Evolutionary conservation across 2,113 vertebrate genomes (phyloP).

Genomic region (Rhodinocichla rosea): DNA sequence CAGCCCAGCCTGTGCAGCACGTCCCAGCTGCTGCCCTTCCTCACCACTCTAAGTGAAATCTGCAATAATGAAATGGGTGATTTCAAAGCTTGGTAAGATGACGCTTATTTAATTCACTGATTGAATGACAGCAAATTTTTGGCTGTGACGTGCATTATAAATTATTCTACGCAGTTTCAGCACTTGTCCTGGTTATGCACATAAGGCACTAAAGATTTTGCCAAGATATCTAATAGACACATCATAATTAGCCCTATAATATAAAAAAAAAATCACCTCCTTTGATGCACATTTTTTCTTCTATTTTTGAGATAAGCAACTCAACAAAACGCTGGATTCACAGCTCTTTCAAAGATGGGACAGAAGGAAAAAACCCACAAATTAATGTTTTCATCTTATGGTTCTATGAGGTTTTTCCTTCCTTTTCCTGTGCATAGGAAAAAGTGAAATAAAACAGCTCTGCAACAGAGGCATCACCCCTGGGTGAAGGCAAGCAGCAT

Average conservation of each 20-base stretch:
- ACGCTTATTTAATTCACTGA: not conserved
- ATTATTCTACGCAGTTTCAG: not conserved
- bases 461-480: not conserved
- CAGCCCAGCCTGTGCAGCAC: not conserved
- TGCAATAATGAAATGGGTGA: not conserved
- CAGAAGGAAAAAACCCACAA: not conserved
- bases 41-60: accelerated
- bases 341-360: not conserved
- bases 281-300: not conserved
- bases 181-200: constrained; percentile 17
- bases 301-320: not conserved
- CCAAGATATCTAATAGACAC: not conserved
- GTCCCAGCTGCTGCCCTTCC: not conserved
- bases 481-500: not conserved
- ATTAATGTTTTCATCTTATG: not conserved
- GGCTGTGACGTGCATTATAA: not conserved
- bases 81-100: not conserved
- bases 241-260: not conserved
- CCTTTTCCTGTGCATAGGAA: not conserved
- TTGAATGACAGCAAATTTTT: constrained; percentile 13
- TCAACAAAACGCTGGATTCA: not conserved
- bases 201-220: not conserved
- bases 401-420: not conserved
- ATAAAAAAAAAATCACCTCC: not conserved
- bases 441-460: not conserved